phyloP scores from a whole-genome alignment of 2,797 vertebrate genomes.

The Enoplosus armatus region DNA sequence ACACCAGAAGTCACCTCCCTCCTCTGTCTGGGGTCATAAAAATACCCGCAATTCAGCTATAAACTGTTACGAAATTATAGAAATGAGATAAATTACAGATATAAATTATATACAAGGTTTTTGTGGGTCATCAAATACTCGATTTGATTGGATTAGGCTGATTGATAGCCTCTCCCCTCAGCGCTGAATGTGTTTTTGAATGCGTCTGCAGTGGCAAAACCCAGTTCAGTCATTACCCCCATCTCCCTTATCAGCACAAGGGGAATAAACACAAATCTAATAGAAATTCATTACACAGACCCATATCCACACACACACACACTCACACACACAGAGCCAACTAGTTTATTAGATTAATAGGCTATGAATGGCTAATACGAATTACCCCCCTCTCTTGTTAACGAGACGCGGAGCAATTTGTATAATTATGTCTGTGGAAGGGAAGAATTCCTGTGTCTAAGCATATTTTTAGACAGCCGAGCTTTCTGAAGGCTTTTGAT shows the following conservation, averaged over 20 bases:
- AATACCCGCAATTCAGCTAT: slow-evolving; percentile 12
- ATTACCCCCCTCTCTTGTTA: slow-evolving; percentile 84
- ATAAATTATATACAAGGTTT: slow-evolving; percentile 57
- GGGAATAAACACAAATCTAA: slow-evolving; percentile 91
- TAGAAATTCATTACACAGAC: slow-evolving; percentile 87
- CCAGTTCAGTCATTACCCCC: slow-evolving; percentile 85
- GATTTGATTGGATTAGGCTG: slow-evolving; percentile 88
- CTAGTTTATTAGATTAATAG: slow-evolving; percentile 85
- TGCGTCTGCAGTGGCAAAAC: slow-evolving; percentile 81
- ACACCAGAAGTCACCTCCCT: background rate
- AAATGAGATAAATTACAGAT: slow-evolving; percentile 56
- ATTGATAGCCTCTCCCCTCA: slow-evolving; percentile 85
- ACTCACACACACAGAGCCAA: slow-evolving; percentile 69
- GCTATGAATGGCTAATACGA: slow-evolving; percentile 88
- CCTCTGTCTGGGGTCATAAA: background rate
- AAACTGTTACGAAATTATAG: slow-evolving; percentile 35
- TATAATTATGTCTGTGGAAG: slow-evolving; percentile 84
- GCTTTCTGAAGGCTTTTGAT: slow-evolving; percentile 79
- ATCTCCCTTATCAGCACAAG: slow-evolving; percentile 87
- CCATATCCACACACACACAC: slow-evolving; percentile 59
- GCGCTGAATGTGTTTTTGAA: slow-evolving; percentile 76
- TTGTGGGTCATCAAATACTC: slow-evolving; percentile 79
- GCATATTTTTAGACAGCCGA: slow-evolving; percentile 80
- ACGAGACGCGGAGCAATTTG: slow-evolving; percentile 84
- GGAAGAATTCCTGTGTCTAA: slow-evolving; percentile 83